Conservation (phyloP, 2,113 vertebrate species). For the Cnemophilus loriae region DNA sequence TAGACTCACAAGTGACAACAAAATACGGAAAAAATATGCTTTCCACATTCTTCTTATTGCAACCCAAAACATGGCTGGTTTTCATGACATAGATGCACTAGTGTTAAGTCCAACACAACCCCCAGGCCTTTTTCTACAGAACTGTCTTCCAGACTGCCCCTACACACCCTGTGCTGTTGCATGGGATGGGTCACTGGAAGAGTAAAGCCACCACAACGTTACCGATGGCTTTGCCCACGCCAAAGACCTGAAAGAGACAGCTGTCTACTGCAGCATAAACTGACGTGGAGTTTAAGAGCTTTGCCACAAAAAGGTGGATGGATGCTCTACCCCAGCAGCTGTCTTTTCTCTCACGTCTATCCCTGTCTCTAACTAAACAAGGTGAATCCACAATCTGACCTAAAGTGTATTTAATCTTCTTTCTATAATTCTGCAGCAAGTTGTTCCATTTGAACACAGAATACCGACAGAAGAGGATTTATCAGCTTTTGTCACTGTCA, state of each 20-base stretch:
- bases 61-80: background rate
- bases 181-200: background rate
- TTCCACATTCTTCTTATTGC: background rate
- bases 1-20: background rate
- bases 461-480: background rate
- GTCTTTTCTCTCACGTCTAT: background rate
- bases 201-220: background rate
- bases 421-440: background rate
- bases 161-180: background rate
- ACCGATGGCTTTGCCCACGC: background rate
- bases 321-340: background rate
- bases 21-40: background rate
- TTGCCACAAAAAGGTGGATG: background rate
- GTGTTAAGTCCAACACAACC: background rate
- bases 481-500: background rate
- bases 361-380: background rate
- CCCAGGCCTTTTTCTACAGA: background rate
- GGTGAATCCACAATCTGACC: background rate
- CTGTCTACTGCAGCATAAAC: rapidly evolving
- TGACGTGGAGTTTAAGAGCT: background rate
- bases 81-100: background rate
- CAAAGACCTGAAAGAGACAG: background rate
- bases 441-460: background rate
- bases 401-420: background rate
- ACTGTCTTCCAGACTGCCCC: background rate